These are phyloP conservation scores for Apis cerana DNA, from an alignment of 1,140 invertebrate species.

Conservation along the genomic window DNA sequence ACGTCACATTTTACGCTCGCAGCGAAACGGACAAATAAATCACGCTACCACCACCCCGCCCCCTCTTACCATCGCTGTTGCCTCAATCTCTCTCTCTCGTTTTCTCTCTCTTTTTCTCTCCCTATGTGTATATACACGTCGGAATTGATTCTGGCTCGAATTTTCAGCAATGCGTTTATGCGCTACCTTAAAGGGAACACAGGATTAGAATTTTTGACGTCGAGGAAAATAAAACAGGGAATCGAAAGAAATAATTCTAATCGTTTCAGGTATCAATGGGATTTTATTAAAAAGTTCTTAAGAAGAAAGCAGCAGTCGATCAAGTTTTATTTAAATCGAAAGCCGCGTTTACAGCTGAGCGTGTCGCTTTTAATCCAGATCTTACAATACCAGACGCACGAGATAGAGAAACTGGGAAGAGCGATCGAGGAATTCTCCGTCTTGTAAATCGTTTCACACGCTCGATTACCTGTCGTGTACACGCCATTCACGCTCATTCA, in stretches of 20 bases:
- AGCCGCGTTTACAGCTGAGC: too few species aligned
- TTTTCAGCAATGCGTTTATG: background rate
- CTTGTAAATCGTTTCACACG: background rate
- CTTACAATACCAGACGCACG: too few species aligned
- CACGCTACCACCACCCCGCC: background rate
- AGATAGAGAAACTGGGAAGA: too few species aligned
- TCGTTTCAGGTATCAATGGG: too few species aligned
- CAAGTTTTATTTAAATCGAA: too few species aligned
- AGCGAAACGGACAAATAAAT: slow-evolving; percentile 35
- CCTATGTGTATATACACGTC: slow-evolving; percentile 13
- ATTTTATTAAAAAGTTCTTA: too few species aligned
- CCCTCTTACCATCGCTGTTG: background rate
- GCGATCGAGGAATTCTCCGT: too few species aligned
- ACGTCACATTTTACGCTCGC: slow-evolving; percentile 25
- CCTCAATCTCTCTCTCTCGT: background rate
- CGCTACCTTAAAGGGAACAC: background rate
- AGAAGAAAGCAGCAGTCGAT: too few species aligned
- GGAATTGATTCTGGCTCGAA: slow-evolving; percentile 23
- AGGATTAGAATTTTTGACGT: background rate
- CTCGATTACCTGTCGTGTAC: background rate
- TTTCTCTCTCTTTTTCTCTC: background rate
- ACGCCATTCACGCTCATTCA: too few species aligned
- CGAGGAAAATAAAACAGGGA: too few species aligned
- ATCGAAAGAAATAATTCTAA: too few species aligned
- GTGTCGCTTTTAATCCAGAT: too few species aligned